Percentiles rank a stretch among this genome's conserved stretches.
Conservation (phyloP, 2,797 vertebrate genomes). For the Cirrhinus mrigala region DNA sequence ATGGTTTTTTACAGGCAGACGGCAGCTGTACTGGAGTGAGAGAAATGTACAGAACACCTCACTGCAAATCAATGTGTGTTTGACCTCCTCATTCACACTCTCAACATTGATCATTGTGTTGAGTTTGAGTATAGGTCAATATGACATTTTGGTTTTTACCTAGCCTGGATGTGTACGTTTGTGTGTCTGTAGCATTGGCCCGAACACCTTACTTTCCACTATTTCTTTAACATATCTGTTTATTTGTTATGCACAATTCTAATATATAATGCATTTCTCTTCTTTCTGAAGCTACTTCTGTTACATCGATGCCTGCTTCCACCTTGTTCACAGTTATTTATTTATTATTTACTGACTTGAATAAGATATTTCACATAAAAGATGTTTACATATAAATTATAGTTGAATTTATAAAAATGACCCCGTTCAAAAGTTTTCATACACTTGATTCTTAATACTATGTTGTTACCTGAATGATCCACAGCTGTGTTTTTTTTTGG, state of each 20-base stretch:
- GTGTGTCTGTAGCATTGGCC: conserved; percentile 51
- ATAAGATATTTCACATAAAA: too few relatives aligned
- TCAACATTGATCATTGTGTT: conserved; percentile 67
- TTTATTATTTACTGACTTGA: too few relatives aligned
- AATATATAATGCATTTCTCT: background rate
- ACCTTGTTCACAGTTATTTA: background rate
- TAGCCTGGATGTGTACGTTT: conserved; percentile 43
- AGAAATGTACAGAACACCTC: conserved; percentile 42
- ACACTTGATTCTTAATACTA: too few relatives aligned
- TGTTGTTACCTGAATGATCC: too few relatives aligned
- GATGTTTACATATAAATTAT: too few relatives aligned
- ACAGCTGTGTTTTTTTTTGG: too few relatives aligned
- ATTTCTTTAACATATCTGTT: background rate
- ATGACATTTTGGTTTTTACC: conserved; percentile 53
- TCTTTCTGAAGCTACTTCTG: background rate
- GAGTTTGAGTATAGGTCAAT: conserved; percentile 62
- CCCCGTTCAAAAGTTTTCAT: too few relatives aligned
- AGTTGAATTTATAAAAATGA: too few relatives aligned
- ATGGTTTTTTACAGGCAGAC: background rate
- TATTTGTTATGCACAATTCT: background rate
- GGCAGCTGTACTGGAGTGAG: background rate
- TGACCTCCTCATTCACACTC: conserved; percentile 73
- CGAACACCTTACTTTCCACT: background rate
- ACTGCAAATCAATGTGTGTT: conserved; percentile 74
- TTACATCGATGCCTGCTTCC: background rate